Conservation (phyloP, 2,113 vertebrate genomes). For the Eurystomus gularis region DNA sequence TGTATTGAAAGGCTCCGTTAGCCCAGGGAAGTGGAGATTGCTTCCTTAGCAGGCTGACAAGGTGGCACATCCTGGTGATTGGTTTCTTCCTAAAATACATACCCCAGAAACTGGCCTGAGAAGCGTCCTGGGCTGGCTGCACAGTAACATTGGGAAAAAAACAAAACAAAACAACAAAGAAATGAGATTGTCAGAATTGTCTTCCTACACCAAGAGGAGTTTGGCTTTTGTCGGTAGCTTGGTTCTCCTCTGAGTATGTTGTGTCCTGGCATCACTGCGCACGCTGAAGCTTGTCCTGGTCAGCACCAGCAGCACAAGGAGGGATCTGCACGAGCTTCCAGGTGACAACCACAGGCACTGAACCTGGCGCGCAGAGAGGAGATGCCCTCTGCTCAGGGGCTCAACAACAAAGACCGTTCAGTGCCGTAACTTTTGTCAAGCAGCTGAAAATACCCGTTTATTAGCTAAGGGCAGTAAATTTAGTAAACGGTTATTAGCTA, state of each 20-base stretch:
- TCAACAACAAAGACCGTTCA: rapidly evolving
- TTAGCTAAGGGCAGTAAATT: not conserved
- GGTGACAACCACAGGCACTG: not conserved
- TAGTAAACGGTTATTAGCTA: not conserved
- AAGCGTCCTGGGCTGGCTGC: conserved; percentile 34
- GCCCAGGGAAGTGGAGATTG: not conserved
- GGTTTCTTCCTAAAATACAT: conserved; percentile 37
- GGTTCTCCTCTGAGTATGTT: not conserved
- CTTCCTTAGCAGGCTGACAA: conserved; percentile 29
- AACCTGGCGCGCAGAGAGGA: not conserved
- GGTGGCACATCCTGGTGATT: conserved; percentile 11
- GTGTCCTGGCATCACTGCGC: not conserved
- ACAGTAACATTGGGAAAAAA: not conserved
- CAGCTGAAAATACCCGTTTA: not conserved
- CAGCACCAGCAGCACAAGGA: not conserved
- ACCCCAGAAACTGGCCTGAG: conserved; percentile 35
- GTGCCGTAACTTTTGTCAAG: not conserved
- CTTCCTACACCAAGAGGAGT: not conserved
- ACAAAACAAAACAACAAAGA: not conserved
- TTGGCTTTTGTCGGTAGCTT: not conserved
- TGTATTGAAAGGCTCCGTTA: not conserved
- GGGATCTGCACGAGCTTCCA: not conserved
- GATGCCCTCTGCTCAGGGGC: not conserved
- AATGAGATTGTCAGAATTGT: not conserved
- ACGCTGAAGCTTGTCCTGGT: not conserved